These are phyloP conservation scores for Poecilia velifera DNA, from an alignment of 2,797 vertebrate species.

Conservation along the genomic window DNA sequence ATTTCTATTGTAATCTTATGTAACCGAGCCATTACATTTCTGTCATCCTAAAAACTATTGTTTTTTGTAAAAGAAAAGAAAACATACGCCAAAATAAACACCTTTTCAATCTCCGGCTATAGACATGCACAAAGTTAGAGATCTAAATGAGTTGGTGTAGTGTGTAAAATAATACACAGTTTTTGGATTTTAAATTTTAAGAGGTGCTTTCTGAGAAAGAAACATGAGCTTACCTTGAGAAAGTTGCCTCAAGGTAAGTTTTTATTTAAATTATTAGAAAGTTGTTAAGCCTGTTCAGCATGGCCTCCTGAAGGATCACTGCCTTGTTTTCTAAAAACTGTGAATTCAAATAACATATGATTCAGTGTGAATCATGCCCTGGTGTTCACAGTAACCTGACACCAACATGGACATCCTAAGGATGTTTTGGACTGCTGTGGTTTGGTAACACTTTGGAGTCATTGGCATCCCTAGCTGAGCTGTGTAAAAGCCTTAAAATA, in stretches of 20 bases:
- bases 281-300: neutral
- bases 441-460: neutral
- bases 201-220: neutral
- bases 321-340: neutral
- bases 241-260: neutral
- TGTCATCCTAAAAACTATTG: neutral
- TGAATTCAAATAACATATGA: too few relatives aligned
- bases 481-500: neutral
- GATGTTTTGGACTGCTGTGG: neutral
- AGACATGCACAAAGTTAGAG: neutral
- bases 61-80: neutral
- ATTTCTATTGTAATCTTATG: neutral
- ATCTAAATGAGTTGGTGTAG: neutral
- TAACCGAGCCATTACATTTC: neutral
- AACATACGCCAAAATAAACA: neutral
- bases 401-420: neutral
- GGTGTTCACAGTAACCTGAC: neutral
- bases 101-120: neutral
- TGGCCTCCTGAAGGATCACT: neutral
- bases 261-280: neutral
- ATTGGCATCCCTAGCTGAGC: neutral
- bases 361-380: neutral
- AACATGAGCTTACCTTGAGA: too few relatives aligned
- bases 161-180: neutral
- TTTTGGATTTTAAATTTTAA: neutral